A percentile compares a stretch with the other conserved stretches of the same genome.
Conservation (phyloP, 2,113 vertebrate species). For the Platycercus adscitus region DNA sequence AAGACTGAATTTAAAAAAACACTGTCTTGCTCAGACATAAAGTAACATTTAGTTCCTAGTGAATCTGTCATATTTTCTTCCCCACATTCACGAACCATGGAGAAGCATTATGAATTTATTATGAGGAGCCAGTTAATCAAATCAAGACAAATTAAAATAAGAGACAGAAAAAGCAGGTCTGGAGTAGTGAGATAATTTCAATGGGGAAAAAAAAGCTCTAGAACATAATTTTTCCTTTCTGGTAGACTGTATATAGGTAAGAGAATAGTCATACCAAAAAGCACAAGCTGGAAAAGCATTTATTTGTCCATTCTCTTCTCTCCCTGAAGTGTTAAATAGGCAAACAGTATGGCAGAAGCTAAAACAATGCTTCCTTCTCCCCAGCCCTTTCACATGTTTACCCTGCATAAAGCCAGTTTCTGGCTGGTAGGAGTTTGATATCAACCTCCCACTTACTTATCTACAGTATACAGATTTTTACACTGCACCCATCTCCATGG, state of each 20-base stretch:
- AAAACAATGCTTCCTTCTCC: conserved; percentile 22
- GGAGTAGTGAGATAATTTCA: neutral
- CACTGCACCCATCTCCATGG: conserved; percentile 67
- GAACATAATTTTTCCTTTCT: neutral
- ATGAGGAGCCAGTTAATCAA: conserved; percentile 20
- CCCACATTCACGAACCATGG: neutral
- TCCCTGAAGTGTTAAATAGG: neutral
- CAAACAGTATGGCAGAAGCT: neutral
- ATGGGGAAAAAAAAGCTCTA: neutral
- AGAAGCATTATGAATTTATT: conserved; percentile 34
- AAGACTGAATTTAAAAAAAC: conserved; percentile 18
- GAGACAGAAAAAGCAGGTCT: neutral
- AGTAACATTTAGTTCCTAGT: conserved; percentile 26
- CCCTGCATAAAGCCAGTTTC: conserved; percentile 24
- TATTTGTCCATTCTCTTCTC: neutral
- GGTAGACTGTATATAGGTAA: neutral
- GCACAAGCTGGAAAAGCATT: neutral
- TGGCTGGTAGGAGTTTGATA: conserved; percentile 60
- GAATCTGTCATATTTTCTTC: conserved; percentile 21
- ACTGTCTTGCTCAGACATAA: conserved; percentile 32
- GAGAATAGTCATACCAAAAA: neutral
- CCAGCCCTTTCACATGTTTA: conserved; percentile 19
- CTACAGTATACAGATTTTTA: conserved; percentile 67
- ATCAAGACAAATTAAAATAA: conserved; percentile 32
- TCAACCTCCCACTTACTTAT: conserved; percentile 64